Evolutionary conservation across 2,113 vertebrate genomes (phyloP).

Genomic region (Petaurus breviceps): DNA sequence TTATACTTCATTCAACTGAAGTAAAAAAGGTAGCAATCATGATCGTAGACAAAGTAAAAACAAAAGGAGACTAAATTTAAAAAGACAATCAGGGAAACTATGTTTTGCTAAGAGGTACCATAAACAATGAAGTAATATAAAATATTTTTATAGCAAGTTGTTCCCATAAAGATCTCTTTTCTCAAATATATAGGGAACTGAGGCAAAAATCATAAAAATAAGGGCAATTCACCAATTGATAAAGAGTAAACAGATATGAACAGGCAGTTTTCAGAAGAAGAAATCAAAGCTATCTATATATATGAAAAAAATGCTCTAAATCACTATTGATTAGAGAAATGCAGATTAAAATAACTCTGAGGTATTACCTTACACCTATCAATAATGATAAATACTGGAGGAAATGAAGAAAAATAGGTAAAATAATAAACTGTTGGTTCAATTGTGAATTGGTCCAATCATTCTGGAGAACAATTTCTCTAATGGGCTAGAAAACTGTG

Average conservation of each 20-base stretch:
- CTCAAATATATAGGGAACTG: neutral
- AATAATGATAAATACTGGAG: neutral
- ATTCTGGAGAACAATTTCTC: neutral
- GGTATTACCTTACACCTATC: neutral
- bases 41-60: neutral
- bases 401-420: neutral
- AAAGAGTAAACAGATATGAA: neutral
- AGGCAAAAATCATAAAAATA: neutral
- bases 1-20: neutral
- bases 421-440: neutral
- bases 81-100: neutral
- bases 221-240: neutral
- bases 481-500: neutral
- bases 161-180: neutral
- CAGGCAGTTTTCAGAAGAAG: neutral
- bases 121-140: neutral
- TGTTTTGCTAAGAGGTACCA: neutral
- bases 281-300: neutral
- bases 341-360: neutral
- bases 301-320: neutral
- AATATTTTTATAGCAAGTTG: neutral
- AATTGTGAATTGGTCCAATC: neutral
- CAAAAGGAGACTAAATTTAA: neutral
- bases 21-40: neutral
- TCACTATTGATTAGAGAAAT: neutral